Conservation (phyloP, 2,888 invertebrate genomes). For the Nematopogon swammerdamellus region DNA sequence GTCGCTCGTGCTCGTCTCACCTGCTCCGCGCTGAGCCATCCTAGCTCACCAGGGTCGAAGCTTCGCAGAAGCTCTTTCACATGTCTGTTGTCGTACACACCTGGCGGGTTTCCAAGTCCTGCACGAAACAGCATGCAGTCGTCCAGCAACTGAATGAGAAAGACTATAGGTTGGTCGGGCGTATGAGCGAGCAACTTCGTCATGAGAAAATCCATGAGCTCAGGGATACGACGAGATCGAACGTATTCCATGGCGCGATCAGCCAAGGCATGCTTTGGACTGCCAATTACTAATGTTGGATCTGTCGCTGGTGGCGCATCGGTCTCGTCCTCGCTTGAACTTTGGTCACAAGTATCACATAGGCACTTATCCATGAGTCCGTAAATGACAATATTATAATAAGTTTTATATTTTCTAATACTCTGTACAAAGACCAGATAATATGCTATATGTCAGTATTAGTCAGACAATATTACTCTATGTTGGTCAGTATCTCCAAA, state of each 20-base stretch:
- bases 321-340: no score
- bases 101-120: slow-evolving; percentile 32
- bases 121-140: slow-evolving; percentile 41
- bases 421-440: no score
- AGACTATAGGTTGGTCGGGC: slow-evolving; percentile 22
- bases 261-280: background rate
- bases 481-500: no score
- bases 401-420: no score
- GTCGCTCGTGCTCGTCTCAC: slow-evolving; percentile 28
- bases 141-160: slow-evolving; percentile 28
- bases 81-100: slow-evolving; percentile 37
- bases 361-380: no score
- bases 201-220: slow-evolving; percentile 33
- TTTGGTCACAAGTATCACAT: no score
- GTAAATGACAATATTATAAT: no score
- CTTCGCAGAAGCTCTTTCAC: slow-evolving; percentile 36
- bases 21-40: slow-evolving; percentile 39
- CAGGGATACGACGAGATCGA: slow-evolving; percentile 34
- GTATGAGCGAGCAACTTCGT: slow-evolving; percentile 29
- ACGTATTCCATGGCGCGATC: slow-evolving; percentile 21
- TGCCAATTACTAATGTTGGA: no score
- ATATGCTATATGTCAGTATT: no score
- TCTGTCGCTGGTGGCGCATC: no score
- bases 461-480: no score
- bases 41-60: slow-evolving; percentile 40